Percentiles rank a stretch among this genome's conserved stretches.
Evolutionary conservation across 2,888 invertebrate genomes (phyloP).

Genomic region (Microchrysa polita): DNA sequence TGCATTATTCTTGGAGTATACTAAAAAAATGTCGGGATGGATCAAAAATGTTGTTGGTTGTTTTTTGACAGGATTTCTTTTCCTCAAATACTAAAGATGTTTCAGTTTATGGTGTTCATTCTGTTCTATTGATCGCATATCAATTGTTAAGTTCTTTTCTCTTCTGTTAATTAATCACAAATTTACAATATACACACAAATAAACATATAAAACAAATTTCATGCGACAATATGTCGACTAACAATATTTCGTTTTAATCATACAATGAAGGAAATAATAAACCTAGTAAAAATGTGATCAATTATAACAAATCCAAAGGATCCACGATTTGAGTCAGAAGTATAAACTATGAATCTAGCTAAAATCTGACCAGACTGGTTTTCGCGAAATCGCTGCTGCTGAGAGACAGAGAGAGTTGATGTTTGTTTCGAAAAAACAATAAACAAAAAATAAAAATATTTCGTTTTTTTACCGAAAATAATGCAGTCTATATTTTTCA

Average conservation of each 20-base stretch:
- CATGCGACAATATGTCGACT: constrained; percentile 42
- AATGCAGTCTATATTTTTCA: constrained; percentile 44
- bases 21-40: neutral
- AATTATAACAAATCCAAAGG: constrained; percentile 22
- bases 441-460: constrained; percentile 30
- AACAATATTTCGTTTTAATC: constrained; percentile 32
- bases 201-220: constrained; percentile 12
- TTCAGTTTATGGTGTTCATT: constrained; percentile 17
- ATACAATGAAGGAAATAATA: constrained; percentile 31
- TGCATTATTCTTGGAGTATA: constrained; percentile 39
- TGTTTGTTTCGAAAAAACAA: constrained; percentile 22
- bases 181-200: constrained; percentile 24
- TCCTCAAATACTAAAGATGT: neutral
- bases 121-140: constrained; percentile 20
- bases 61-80: neutral
- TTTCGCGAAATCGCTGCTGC: constrained; percentile 13
- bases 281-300: constrained; percentile 38
- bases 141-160: constrained; percentile 1
- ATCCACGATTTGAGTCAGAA: constrained; percentile 10
- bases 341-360: too few species aligned
- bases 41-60: constrained; percentile 10
- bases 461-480: constrained; percentile 36
- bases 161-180: constrained; percentile 38
- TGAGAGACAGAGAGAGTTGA: constrained; percentile 7
- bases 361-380: constrained; percentile 15